Base-by-base conservation (phyloP, 1,140 invertebrate genomes). In the Ganaspis sp. region DNA sequence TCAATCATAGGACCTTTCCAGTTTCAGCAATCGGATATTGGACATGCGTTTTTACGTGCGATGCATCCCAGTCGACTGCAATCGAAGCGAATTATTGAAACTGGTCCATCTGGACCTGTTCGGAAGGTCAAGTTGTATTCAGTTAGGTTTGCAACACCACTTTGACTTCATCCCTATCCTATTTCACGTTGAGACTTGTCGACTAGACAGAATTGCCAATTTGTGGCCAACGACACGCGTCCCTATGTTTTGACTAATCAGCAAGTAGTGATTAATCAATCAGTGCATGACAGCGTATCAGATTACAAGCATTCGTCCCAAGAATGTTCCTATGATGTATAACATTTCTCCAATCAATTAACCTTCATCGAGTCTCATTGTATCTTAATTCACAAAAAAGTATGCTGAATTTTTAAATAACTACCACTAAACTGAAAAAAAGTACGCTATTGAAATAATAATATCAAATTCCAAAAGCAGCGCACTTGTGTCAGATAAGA, bases 71-170 rank as follows among this genome's bases (percentile, higher is more conserved):
- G 85, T 87, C 85, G 86, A 88, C 87, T 90, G 85, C 87, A 90
- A 90, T 90, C 87, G 85, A 82, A 83, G 83, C 86, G 84, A 89
- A 90, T 90, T 90, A 90, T 91, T 89, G 88, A 89, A 90, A 90
- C 83, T 87, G 84, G 83, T 85, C 82, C 85, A 88, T 87, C 86
- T 86, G 78, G 86, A 49, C 84, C 78, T 75, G 75, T 76, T 80
- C 74, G 75, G 74, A 76, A 81, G 80, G 75, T 74, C 29, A 64
- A 45, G 54, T 58, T 38, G 11, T 37, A 45, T 64, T 42, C 38
- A 34, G 72, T 58, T 74, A 58, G 26, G 21, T 64, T 4, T 21
- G 5, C 37, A 34, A 78, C 76, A 80, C 72, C 69, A 81, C 70
- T 80, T 83, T 80, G 80, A 80, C 76, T 75, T 80, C 78, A 78